Base-by-base conservation (phyloP, 1,140 invertebrate species). In the Nasonia longicornis region DNA sequence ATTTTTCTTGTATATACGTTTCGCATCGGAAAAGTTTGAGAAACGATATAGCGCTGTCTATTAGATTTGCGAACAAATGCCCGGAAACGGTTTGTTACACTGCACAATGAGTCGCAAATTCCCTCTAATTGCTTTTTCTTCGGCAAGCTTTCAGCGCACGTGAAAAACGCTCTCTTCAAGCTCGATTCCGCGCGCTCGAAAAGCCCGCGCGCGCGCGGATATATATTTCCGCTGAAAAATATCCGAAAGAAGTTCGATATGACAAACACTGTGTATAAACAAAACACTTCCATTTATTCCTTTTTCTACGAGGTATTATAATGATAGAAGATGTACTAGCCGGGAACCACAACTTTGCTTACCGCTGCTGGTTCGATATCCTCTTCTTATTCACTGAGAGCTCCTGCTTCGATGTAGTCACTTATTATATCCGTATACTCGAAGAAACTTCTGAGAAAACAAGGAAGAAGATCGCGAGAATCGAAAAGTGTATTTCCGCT, bases 51-150 rank as follows among this genome's bases (percentile, higher is more conserved):
- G 38, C 52, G 3, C 20, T n/a, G 20, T 58, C 52, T 58, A 58
- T 58, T 58, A 20, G 52, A 67, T 38, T 70, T 70, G 20, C 12
- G 69, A 70, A 70, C 31, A 70, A 70, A 70, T 70, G 14, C 69
- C 69, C 31, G 69, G 31, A 70, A 70, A 38, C 69, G 11, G 16
- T 70, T 70, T 38, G 69, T 70, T 31, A 29, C 69, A 8, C 31
- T 70, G 69, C 69, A 70, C 29, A 70, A 70, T 70, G 69, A 70
- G 31, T 70, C 31, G 69, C 31, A 42, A 70, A 70, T 20, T 35
- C 6, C 2, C 31, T 70, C 31, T 70, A 1, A n/a, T 38, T 38
- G 29, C 69, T 70, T 58, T 58, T 20, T 58, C 52, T 58, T 58
- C 16, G 20, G 16, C 7, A n/a, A 58, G n/a, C 52, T 58, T 58